Conservation (phyloP, 23 tunicate species). For the Diplosoma virens region DNA sequence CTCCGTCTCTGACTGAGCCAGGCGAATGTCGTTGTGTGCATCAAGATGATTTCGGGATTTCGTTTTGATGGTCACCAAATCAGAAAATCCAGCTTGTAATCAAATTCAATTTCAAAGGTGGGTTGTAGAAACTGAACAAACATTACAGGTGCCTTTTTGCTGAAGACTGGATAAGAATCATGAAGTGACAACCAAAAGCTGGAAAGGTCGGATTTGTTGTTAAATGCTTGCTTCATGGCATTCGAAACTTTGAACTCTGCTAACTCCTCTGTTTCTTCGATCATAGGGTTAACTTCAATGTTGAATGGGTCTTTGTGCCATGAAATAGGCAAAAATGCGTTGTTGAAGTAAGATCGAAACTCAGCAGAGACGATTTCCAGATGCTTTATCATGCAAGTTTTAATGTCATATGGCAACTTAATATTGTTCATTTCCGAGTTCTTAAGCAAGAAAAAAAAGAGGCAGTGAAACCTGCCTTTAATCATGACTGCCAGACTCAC, state of each 20-base stretch:
- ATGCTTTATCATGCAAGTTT: constrained; percentile 1
- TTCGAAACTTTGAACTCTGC: constrained; percentile 39
- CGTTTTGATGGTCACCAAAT: constrained; percentile 13
- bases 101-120: no score
- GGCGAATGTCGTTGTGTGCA: constrained; percentile 3
- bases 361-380: constrained; percentile 12
- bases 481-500: constrained; percentile 19
- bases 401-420: neutral
- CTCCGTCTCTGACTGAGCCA: constrained; percentile 5
- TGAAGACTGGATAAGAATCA: constrained; percentile 28
- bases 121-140: constrained; percentile 9
- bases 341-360: neutral
- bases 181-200: constrained; percentile 34
- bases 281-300: constrained; percentile 8
- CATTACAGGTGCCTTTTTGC: constrained; percentile 22
- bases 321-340: constrained; percentile 8
- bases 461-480: neutral
- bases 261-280: constrained; percentile 18
- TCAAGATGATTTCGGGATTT: constrained; percentile 10
- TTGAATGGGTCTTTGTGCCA: constrained; percentile 8
- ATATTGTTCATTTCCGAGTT: neutral
- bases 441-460: neutral
- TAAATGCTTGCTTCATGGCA: constrained; percentile 24
- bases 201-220: constrained; percentile 5
- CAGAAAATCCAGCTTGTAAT: constrained; percentile 17